Conservation (phyloP, 2,888 invertebrate species). For the Pollenia griseotomentosa region DNA sequence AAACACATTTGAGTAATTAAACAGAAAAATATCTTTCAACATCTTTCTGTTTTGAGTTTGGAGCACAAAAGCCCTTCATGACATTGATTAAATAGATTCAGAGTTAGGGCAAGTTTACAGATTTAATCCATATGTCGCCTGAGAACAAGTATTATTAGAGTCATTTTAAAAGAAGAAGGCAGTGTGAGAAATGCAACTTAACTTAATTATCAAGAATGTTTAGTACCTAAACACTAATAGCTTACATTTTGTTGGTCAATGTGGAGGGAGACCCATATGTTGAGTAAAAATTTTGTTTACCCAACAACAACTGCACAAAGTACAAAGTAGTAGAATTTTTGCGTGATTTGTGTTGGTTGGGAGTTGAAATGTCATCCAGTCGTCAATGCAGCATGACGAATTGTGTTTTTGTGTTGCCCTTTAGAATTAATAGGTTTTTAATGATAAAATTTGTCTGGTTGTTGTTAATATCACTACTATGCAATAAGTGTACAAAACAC, state of each 20-base stretch:
- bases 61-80: constrained; percentile 13
- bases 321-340: constrained; percentile 9
- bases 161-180: background rate
- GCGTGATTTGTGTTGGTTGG: constrained; percentile 62
- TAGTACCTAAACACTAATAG: constrained; percentile 43
- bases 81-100: constrained; percentile 66
- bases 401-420: constrained; percentile 61
- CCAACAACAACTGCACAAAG: background rate
- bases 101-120: constrained; percentile 34
- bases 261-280: no score
- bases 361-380: constrained; percentile 72
- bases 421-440: constrained; percentile 74
- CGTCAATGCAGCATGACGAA: constrained; percentile 74
- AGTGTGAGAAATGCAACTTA: constrained; percentile 45
- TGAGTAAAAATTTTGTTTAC: constrained; percentile 17
- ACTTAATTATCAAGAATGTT: constrained; percentile 73
- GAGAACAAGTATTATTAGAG: background rate
- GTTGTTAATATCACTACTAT: constrained; percentile 42
- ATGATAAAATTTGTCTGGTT: constrained; percentile 76
- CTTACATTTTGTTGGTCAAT: constrained; percentile 20
- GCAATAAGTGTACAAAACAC: background rate
- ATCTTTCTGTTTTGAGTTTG: background rate
- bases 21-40: background rate
- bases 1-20: constrained; percentile 44
- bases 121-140: constrained; percentile 42